Base-by-base conservation (phyloP, 2,113 vertebrate genomes). In the Azemiops feae region DNA sequence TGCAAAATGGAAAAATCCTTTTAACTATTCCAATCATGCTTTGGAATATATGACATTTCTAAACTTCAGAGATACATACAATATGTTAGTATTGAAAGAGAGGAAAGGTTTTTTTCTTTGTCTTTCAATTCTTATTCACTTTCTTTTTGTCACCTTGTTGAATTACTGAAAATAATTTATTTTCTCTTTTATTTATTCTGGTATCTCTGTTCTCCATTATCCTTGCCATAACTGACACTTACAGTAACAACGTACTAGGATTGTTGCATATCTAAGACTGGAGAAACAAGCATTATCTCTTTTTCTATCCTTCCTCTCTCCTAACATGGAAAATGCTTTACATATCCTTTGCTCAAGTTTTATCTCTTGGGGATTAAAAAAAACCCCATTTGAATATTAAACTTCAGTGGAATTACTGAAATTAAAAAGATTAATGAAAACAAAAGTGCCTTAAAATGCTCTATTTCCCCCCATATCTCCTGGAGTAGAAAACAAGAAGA, bases 401-500 rank as follows among this genome's bases (percentile, higher is more conserved):
- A 74, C 89, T 90, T 95, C 92, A 93, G 7, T 95, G 94, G 34
- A 30, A 4, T 34, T 52, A 94, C 27, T 45, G 87, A 96, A 95
- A 91, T 55, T 92, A 54, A 81, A 90, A 93, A 85, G 69, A 85
- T 87, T 89, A 86, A 89, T 91, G 87, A 85, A 94, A 95, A 95
- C 89, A 47, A 87, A 43, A 43, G 14, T 60, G 27, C 39, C 43
- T 53, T 12, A 58, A 91, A 93, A 96, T 22, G 18, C 74, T 69
- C 53, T 30, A 27, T 45, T 45, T 34, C 1, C 47, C 85, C 85
- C 30, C 20, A 3, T 22, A 1, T 8, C 11, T 47, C 55, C 23
- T 30, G 9, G 91, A 95, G 92, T 94, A 92, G 96, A 95, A 95
- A 96, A 95, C 94, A 92, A 94, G 88, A 81, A 95, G 96, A 96